Evolutionary conservation across 2,113 vertebrate species (phyloP), one percentile per base, ranked within the genome.

Genomic region (Danionella cerebrum): DNA sequence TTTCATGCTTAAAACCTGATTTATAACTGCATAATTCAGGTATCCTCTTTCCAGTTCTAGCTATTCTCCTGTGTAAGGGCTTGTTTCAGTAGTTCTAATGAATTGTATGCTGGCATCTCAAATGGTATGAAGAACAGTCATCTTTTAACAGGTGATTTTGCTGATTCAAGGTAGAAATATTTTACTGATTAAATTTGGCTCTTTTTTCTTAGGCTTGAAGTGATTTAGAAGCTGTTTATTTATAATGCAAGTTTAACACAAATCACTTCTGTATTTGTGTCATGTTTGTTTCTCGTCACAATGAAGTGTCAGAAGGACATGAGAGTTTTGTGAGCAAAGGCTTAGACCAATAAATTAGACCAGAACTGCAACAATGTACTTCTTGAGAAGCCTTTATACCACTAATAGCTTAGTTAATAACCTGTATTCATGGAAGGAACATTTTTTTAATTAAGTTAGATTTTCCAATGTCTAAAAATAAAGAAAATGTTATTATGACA

Each of bases 1-100:
- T 31, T 60, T 44, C 57, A 60, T 16, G 21, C 14, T 45, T 60
- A 60, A 45, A 60, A 44, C 25, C 57, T 60, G 57, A 60, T 60
- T 45, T 21, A 60, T 60, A 60, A 13, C 39, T 21, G 16, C 25
- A 60, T 13, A 60, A 60, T 31, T 13, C 38, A 59, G 55, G 38
- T 59, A 42, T n/a, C 24, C 38, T 59, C 25, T 19, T 60, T 21
- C 4, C 16, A 21, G 14, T 31, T 29, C 5, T 24, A n/a, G 6
- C 4, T 38, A n/a, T 31, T 5, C 29, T 60, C 31, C 16, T 60
- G 36, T 31, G 5, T 31, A 13, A 16, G 55, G 4, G 42, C 27
- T 45, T 21, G 39, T 44, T 60, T 22, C 24, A 44, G 57, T 60
- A 60, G 18, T 45, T 45, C 3, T 60, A 60, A 60, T 31, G 25